Evolutionary conservation across 2,113 vertebrate species (phyloP), one percentile per base, ranked within the genome.

Genomic region (Mobula birostris): DNA sequence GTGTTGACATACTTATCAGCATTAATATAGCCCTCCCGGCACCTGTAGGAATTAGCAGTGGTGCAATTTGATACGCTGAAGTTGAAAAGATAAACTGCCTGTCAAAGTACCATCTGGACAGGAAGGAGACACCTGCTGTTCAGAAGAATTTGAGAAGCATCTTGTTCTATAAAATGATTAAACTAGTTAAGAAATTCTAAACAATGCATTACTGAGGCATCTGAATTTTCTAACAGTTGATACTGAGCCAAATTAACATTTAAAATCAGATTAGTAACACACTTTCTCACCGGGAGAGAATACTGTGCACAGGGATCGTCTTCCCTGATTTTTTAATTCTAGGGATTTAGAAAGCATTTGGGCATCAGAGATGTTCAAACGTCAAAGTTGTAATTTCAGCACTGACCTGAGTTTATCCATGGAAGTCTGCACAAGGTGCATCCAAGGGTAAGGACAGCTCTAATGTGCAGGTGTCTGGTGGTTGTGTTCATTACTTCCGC

Each of bases 151-250:
- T 95, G 94, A 74, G 91, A 48, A 93, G 24, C 91, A 93, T 32
- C 91, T 93, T 94, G 95, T 96, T 96, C 95, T 95, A 96, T 88
- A 94, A 96, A 96, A 96, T 95, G 95, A 96, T 96, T 96, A 95
- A 94, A 95, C 95, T 94, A 56, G 90, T 94, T 94, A 95, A 96
- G 58, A 95, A 93, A 12, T 96, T 68, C 21, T 40, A 74, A 74
- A 14, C 5, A 93, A 93, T 29, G 21, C 27, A 68, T n/a, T 32
- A 12, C 48, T 40, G 8, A 56, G 70, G 15, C n/a, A 74, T 66
- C 36, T 76, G 24, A 4, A 76, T 48, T 74, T 93, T 56, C 4
- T 14, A 56, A 93, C 91, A 56, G 24, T 32, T 74, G 72, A 93
- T 74, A 74, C 48, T 12, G 29, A 74, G 24, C 91, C 91, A 93